Evolutionary conservation across 2,113 vertebrate genomes (phyloP).

Genomic region (Blennius ocellaris): DNA sequence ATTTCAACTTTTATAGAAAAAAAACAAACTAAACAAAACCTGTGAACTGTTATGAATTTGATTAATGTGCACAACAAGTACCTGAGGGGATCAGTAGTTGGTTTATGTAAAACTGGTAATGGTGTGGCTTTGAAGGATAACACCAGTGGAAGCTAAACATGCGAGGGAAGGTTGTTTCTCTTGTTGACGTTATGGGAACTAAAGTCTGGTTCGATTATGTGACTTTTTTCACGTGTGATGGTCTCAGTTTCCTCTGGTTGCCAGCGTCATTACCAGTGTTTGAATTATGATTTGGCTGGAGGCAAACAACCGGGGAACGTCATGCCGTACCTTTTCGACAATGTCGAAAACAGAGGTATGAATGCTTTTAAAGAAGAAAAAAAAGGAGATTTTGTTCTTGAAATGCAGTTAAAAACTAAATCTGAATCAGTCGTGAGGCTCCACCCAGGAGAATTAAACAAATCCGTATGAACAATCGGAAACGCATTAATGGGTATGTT

Average conservation of each 20-base stretch:
- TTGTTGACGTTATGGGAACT: not conserved
- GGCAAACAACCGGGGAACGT: conserved; percentile 26
- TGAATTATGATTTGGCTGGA: conserved; percentile 47
- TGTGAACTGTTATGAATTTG: conserved; percentile 8
- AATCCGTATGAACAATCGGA: conserved; percentile 30
- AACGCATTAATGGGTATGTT: conserved; percentile 31
- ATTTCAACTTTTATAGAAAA: conserved; percentile 9
- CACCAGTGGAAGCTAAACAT: conserved; percentile 20
- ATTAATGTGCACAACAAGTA: conserved; percentile 4
- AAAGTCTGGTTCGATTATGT: conserved; percentile 21
- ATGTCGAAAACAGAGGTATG: conserved; percentile 14
- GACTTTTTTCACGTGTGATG: not conserved
- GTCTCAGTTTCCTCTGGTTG: not conserved
- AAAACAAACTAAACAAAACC: no score
- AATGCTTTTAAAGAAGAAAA: conserved; percentile 9
- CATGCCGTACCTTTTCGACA: conserved; percentile 38
- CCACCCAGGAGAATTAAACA: conserved; percentile 42
- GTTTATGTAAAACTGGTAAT: conserved; percentile 11
- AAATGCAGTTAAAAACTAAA: conserved; percentile 18
- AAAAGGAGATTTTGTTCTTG: conserved; percentile 16
- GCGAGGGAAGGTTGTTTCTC: conserved; percentile 33
- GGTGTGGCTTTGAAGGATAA: conserved; percentile 14
- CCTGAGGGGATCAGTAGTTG: conserved; percentile 6
- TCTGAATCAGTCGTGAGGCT: conserved; percentile 27
- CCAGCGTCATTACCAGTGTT: conserved; percentile 41